Evolutionary conservation across 2,113 vertebrate species (phyloP).

Genomic region (Propithecus coquereli): DNA sequence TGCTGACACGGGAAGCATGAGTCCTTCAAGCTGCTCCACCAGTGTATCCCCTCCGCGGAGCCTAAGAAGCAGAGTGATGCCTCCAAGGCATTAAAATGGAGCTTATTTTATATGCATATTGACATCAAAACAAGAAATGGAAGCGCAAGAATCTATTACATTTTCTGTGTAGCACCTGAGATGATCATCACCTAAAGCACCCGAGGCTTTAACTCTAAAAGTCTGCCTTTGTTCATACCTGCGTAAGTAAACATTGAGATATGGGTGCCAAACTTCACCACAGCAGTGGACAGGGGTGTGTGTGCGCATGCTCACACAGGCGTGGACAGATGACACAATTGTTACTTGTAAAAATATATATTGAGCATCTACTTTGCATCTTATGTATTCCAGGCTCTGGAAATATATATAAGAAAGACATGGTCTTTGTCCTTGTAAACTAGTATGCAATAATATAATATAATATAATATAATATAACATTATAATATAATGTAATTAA

Average conservation of each 20-base stretch:
- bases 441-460: background rate
- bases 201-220: constrained; percentile 51
- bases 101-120: constrained; percentile 79
- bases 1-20: constrained; percentile 68
- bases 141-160: constrained; percentile 65
- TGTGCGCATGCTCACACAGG: background rate
- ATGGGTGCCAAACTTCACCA: constrained; percentile 59
- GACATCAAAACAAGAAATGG: constrained; percentile 75
- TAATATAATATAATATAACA: background rate
- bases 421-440: background rate
- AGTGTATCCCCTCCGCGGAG: constrained; percentile 72
- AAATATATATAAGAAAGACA: background rate
- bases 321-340: background rate
- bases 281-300: background rate
- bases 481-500: background rate
- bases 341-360: background rate
- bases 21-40: constrained; percentile 64
- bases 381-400: background rate
- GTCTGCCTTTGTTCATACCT: constrained; percentile 66
- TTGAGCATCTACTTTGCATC: background rate
- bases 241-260: constrained; percentile 76
- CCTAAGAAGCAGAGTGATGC: constrained; percentile 56
- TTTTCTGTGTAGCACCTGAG: constrained; percentile 76
- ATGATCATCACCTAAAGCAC: constrained; percentile 68
- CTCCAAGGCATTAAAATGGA: constrained; percentile 75